Evolutionary conservation across 2,113 vertebrate species (phyloP).

Genomic region (Drymodes brunneopygia): DNA sequence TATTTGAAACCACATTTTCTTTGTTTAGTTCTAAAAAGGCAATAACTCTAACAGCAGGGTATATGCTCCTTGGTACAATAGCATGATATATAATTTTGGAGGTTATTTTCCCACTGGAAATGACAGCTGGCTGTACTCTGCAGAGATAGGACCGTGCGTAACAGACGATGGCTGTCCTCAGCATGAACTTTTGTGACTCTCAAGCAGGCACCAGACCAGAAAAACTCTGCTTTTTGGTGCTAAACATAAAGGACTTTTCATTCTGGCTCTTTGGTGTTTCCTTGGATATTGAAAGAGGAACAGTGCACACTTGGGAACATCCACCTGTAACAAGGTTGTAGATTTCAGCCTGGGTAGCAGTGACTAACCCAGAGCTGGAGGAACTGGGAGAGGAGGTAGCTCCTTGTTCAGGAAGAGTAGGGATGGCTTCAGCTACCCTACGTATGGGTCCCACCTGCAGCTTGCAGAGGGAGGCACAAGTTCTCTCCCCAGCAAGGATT

Average conservation of each 20-base stretch:
- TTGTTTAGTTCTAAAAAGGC: background rate
- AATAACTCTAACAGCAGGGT: background rate
- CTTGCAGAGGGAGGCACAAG: background rate
- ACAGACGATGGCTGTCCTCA: background rate
- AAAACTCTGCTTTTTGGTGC: background rate
- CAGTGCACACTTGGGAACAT: background rate
- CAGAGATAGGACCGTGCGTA: background rate
- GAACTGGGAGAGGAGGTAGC: background rate
- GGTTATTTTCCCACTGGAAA: background rate
- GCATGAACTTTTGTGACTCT: background rate
- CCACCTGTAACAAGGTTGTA: fast-evolving
- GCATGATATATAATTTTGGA: background rate
- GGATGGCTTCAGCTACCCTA: background rate
- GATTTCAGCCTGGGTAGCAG: background rate
- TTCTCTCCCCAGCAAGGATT: background rate
- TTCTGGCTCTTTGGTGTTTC: background rate
- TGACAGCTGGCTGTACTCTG: background rate
- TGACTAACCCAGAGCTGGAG: background rate
- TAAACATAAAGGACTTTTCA: background rate
- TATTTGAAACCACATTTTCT: background rate
- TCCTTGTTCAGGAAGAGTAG: fast-evolving
- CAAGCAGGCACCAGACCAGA: background rate
- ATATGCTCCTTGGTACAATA: background rate
- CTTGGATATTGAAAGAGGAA: background rate
- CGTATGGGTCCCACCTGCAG: background rate